A percentile compares a stretch with the other conserved stretches of the same genome.
phyloP scores from a whole-genome alignment of 2,888 invertebrate species.

The Tupiocoris notatus region DNA sequence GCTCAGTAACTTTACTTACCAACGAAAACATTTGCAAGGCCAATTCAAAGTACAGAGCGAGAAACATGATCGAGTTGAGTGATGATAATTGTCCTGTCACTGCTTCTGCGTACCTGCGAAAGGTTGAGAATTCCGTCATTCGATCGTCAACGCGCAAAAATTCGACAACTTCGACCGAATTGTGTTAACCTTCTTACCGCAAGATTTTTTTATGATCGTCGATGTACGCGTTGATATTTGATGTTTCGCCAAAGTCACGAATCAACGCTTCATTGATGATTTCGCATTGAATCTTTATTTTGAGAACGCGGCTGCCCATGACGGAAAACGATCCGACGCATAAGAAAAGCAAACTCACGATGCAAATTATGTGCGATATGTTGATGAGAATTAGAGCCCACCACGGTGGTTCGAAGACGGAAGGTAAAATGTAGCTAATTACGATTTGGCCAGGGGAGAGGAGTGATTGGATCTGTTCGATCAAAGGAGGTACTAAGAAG shows the following conservation, averaged over 20 bases:
- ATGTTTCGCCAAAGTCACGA: not conserved
- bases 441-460: not conserved
- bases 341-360: not conserved
- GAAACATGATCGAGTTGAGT: slow-evolving; percentile 4
- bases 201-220: not conserved
- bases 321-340: not conserved
- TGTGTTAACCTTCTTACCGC: not conserved
- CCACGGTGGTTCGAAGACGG: not conserved
- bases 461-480: not conserved
- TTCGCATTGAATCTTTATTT: slow-evolving; percentile 13
- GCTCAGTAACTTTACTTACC: too few relatives aligned
- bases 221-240: not conserved
- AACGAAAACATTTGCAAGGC: slow-evolving; percentile 1
- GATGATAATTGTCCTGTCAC: not conserved
- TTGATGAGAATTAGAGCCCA: slow-evolving; percentile 5
- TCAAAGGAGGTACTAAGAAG: not conserved
- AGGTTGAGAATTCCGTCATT: too few relatives aligned
- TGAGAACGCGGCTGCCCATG: slow-evolving; percentile 1
- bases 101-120: not conserved
- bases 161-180: too few relatives aligned
- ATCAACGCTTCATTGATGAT: slow-evolving; percentile 3
- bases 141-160: too few relatives aligned
- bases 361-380: not conserved
- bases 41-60: not conserved
- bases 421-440: not conserved